A percentile compares a stretch with the other conserved stretches of the same genome.
phyloP scores from a whole-genome alignment of 2,797 vertebrate species.

The Sebastes reedi region DNA sequence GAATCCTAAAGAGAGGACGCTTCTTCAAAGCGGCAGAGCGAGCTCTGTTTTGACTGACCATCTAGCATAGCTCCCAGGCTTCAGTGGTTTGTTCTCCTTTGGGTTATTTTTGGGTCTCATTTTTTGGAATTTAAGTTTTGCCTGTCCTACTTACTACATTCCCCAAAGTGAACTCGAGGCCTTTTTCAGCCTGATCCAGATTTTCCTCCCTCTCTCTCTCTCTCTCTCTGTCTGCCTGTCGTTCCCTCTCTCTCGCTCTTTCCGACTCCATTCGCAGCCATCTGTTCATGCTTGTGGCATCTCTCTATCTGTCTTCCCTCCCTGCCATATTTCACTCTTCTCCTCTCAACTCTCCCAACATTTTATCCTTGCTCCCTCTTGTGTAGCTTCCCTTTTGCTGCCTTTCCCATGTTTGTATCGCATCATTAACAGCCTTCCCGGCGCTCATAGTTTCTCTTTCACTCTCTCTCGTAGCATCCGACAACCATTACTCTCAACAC shows the following conservation, averaged over 20 bases:
- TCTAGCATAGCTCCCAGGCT: conserved; percentile 49
- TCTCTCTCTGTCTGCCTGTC: conserved; percentile 8
- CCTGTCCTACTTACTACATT: conserved; percentile 79
- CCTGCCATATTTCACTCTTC: conserved; percentile 61
- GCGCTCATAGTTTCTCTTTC: neutral
- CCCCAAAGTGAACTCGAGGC: conserved; percentile 74
- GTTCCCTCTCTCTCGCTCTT: conserved; percentile 26
- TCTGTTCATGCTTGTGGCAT: conserved; percentile 76
- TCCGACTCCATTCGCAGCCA: conserved; percentile 58
- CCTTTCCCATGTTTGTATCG: conserved; percentile 6
- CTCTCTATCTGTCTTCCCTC: conserved; percentile 47
- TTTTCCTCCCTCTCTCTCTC: conserved; percentile 45
- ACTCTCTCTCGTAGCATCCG: neutral
- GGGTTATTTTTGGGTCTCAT: conserved; percentile 69
- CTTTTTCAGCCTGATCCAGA: conserved; percentile 79
- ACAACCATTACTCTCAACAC: neutral
- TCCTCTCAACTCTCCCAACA: conserved; percentile 40
- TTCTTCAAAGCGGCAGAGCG: conserved; percentile 28
- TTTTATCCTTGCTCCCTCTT: conserved; percentile 32
- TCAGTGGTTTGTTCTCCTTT: conserved; percentile 56
- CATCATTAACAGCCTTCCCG: conserved; percentile 11
- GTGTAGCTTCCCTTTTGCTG: conserved; percentile 15
- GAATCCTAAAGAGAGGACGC: conserved; percentile 31
- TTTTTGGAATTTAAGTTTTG: conserved; percentile 71
- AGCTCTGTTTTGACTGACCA: conserved; percentile 52